Conservation (phyloP, 1,140 invertebrate species). For the Drosophila jambulina region DNA sequence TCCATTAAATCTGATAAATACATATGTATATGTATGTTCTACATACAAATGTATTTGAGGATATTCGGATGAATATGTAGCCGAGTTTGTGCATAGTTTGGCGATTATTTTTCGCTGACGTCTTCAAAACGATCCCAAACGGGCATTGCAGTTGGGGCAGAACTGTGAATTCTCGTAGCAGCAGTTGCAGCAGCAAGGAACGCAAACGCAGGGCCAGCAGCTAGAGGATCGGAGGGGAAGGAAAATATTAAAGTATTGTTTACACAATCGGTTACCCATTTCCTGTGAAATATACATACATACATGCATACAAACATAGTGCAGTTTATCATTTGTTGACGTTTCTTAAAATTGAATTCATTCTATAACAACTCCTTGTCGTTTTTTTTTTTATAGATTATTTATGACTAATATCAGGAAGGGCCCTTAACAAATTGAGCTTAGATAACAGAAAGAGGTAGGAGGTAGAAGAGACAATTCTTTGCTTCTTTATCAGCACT, state of each 20-base stretch:
- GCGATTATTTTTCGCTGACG: constrained; percentile 2
- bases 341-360: not conserved
- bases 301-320: not conserved
- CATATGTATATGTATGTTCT: not conserved
- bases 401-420: not conserved
- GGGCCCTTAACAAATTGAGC: too few relatives aligned
- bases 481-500: not conserved
- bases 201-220: constrained; percentile 87
- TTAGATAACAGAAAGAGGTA: not conserved
- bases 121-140: constrained; percentile 85
- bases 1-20: not conserved
- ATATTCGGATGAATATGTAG: constrained; percentile 3
- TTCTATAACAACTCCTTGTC: not conserved
- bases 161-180: constrained; percentile 88
- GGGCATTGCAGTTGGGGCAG: constrained; percentile 88
- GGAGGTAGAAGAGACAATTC: too few relatives aligned
- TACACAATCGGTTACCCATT: not conserved
- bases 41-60: constrained; percentile 4
- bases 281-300: constrained; percentile 2
- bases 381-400: not conserved
- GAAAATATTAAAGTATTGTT: not conserved
- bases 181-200: constrained; percentile 89
- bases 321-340: not conserved
- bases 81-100: not conserved
- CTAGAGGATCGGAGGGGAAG: constrained; percentile 44